A percentile compares a stretch with the other conserved stretches of the same genome.
Evolutionary conservation across 2,888 invertebrate species (phyloP).

Genomic region (Pachycephus smyrnensis): DNA sequence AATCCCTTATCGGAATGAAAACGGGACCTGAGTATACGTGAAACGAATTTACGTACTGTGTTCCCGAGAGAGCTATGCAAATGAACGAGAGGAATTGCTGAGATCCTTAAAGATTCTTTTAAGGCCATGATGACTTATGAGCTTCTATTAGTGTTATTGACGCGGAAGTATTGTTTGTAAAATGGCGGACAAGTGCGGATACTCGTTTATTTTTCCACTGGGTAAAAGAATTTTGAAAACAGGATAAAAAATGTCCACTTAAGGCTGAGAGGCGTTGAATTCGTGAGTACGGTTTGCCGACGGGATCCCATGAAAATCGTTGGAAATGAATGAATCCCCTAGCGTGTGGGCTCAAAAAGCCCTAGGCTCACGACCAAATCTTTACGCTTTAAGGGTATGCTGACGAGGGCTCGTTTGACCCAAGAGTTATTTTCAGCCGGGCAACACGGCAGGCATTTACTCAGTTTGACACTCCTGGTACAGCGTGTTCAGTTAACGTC

Average conservation of each 20-base stretch:
- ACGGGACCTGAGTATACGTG: background rate
- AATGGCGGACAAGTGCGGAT: background rate
- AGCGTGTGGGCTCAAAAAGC: background rate
- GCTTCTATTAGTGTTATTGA: background rate
- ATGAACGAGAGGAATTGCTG: background rate
- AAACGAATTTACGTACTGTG: background rate
- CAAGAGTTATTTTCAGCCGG: background rate
- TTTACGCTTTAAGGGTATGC: background rate
- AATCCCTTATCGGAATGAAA: background rate
- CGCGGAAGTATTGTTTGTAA: background rate
- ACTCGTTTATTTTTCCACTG: background rate
- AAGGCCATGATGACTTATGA: background rate
- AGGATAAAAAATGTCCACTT: background rate
- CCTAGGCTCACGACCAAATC: background rate
- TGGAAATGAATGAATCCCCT: too few species aligned
- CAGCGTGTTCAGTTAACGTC: background rate
- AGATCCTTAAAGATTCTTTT: background rate
- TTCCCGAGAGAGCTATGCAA: background rate
- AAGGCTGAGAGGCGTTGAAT: background rate
- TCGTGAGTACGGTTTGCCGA: background rate
- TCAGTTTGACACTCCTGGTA: background rate
- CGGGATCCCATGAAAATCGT: too few species aligned
- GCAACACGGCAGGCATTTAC: background rate
- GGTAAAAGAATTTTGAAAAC: background rate
- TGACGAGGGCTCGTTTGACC: background rate